A percentile compares a stretch with the other conserved stretches of the same genome.
These are phyloP conservation scores for Lycophotia porphyrea DNA, from an alignment of 2,888 invertebrate genomes.

Conservation along the genomic window DNA sequence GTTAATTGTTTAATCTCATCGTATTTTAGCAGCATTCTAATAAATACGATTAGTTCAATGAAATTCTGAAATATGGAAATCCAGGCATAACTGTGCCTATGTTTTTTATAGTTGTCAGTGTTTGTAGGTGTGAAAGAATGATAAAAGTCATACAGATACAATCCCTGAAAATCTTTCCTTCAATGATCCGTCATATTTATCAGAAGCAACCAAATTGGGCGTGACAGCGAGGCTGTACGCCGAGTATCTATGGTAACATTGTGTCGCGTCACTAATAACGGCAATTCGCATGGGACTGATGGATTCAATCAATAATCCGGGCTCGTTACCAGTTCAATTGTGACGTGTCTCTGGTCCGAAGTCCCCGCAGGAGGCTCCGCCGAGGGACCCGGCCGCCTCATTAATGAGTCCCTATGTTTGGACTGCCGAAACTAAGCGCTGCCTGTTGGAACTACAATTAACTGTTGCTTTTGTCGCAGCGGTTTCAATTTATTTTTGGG, in stretches of 20 bases:
- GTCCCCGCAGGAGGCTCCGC: slow-evolving; percentile 60
- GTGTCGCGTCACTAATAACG: slow-evolving; percentile 67
- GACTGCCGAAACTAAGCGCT: slow-evolving; percentile 49
- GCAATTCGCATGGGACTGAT: slow-evolving; percentile 73
- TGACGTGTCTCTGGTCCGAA: slow-evolving; percentile 73
- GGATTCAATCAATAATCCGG: slow-evolving; percentile 80
- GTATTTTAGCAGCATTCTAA: neutral
- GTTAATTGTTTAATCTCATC: neutral
- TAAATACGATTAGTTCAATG: neutral
- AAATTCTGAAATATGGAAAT: slow-evolving; percentile 1
- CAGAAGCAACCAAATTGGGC: slow-evolving; percentile 4
- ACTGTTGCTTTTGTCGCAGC: slow-evolving; percentile 45
- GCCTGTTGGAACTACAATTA: slow-evolving; percentile 49
- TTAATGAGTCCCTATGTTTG: slow-evolving; percentile 62
- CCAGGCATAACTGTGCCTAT: neutral
- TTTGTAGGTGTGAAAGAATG: neutral
- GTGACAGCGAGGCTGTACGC: neutral
- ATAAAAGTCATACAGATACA: neutral
- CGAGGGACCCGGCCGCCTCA: slow-evolving; percentile 47
- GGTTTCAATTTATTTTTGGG: slow-evolving; percentile 16
- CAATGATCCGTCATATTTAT: neutral
- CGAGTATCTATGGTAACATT: slow-evolving; percentile 36
- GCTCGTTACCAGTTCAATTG: slow-evolving; percentile 79
- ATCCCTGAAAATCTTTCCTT: neutral
- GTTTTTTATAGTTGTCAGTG: neutral